Percentiles rank a stretch among this genome's conserved stretches.
Evolutionary conservation across 2,797 vertebrate genomes (phyloP).

Genomic region (Lagodon rhomboides): DNA sequence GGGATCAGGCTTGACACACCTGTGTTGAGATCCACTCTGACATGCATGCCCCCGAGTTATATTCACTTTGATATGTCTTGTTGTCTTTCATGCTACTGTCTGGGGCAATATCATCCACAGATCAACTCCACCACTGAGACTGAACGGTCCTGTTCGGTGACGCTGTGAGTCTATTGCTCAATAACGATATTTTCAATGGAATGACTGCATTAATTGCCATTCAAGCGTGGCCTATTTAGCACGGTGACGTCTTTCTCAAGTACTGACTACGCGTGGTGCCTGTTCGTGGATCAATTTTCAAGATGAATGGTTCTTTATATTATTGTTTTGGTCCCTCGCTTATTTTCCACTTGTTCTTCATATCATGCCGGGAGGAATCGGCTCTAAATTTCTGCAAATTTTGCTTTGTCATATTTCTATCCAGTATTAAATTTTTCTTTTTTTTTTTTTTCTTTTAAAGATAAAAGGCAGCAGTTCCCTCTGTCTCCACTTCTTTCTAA

Average conservation of each 20-base stretch:
- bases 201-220: slow-evolving; percentile 2
- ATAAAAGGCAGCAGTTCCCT: background rate
- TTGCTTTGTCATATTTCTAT: too few relatives aligned
- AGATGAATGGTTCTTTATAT: background rate
- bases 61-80: slow-evolving; percentile 15
- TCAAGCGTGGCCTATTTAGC: slow-evolving; percentile 15
- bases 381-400: background rate
- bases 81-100: background rate
- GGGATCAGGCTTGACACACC: background rate
- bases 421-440: background rate
- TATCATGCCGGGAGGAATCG: background rate
- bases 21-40: slow-evolving; percentile 11
- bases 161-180: background rate
- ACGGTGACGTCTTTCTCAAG: background rate
- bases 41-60: background rate
- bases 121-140: background rate
- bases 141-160: slow-evolving; percentile 11
- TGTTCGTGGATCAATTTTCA: background rate
- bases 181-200: background rate
- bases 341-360: background rate
- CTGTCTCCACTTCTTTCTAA: background rate
- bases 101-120: slow-evolving; percentile 6
- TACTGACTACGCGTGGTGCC: background rate
- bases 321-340: background rate
- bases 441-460: background rate